Conservation (phyloP, 1,140 invertebrate species). For the Megalonaias nervosa region DNA sequence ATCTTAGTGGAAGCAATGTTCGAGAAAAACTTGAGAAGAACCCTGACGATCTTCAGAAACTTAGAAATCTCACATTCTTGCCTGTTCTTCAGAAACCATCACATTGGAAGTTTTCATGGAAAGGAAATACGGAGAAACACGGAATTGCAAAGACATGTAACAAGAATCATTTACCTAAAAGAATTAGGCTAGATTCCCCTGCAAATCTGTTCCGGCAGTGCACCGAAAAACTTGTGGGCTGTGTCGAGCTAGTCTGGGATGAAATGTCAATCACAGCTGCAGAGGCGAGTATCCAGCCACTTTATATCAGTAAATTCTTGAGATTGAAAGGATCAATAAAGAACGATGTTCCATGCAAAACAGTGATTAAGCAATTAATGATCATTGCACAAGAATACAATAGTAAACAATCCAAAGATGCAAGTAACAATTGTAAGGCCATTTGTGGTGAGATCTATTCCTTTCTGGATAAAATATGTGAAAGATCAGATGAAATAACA, state of each 20-base stretch:
- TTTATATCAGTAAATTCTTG: background rate
- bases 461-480: too few species aligned
- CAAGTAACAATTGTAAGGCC: too few species aligned
- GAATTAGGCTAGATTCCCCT: background rate
- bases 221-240: background rate
- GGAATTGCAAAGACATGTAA: background rate
- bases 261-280: background rate
- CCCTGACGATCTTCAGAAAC: background rate
- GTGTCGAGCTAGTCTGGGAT: background rate
- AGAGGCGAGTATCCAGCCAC: background rate
- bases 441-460: too few species aligned
- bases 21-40: conserved; percentile 2
- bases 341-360: background rate
- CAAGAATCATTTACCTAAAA: background rate
- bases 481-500: background rate
- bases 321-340: background rate
- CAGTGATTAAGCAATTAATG: background rate
- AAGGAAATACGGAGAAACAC: background rate
- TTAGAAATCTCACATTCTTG: background rate
- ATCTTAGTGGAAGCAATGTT: background rate
- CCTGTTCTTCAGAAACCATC: conserved; percentile 7
- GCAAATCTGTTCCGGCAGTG: background rate
- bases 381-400: conserved; percentile 4
- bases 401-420: background rate
- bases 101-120: conserved; percentile 23